Evolutionary conservation across 2,888 invertebrate species (phyloP).

Genomic region (Alsophila aescularia): DNA sequence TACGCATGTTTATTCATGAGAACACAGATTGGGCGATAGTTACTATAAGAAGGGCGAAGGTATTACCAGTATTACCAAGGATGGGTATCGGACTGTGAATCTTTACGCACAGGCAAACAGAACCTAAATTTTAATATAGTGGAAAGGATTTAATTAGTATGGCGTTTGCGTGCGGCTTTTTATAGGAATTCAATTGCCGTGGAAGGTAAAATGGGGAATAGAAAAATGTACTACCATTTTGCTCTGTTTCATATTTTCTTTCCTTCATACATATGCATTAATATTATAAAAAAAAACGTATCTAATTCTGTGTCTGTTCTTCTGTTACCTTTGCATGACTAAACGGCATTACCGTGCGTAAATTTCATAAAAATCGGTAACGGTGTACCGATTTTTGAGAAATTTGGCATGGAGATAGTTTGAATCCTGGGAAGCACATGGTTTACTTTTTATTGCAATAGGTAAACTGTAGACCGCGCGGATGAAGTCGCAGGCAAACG

Average conservation of each 20-base stretch:
- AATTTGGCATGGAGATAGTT: too few relatives aligned
- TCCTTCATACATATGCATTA: too few relatives aligned
- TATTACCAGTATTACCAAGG: slow-evolving; percentile 13
- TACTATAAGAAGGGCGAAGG: slow-evolving; percentile 6
- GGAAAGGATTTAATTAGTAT: slow-evolving; percentile 49
- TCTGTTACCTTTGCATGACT: too few relatives aligned
- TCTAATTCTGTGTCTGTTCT: too few relatives aligned
- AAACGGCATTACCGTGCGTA: too few relatives aligned
- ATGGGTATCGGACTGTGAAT: slow-evolving; percentile 36
- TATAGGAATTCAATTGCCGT: slow-evolving; percentile 8
- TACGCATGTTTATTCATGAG: slow-evolving; percentile 48
- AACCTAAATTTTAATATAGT: slow-evolving; percentile 31
- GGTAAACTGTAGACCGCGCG: too few relatives aligned
- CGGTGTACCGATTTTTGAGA: too few relatives aligned
- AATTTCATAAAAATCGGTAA: too few relatives aligned
- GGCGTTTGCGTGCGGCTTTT: slow-evolving; percentile 33
- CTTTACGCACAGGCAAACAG: slow-evolving; percentile 52
- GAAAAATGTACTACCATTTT: not conserved
- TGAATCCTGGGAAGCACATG: too few relatives aligned
- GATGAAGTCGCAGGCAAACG: too few relatives aligned
- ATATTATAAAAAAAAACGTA: too few relatives aligned
- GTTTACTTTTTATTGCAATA: too few relatives aligned
- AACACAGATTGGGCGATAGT: slow-evolving; percentile 30
- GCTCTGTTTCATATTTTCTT: not conserved
- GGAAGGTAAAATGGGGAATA: slow-evolving; percentile 4